Percentiles rank a stretch among this genome's conserved stretches.
Evolutionary conservation across 92 coral and sea anemone genomes (phyloP).

Genomic region (Phymanthus crucifer): DNA sequence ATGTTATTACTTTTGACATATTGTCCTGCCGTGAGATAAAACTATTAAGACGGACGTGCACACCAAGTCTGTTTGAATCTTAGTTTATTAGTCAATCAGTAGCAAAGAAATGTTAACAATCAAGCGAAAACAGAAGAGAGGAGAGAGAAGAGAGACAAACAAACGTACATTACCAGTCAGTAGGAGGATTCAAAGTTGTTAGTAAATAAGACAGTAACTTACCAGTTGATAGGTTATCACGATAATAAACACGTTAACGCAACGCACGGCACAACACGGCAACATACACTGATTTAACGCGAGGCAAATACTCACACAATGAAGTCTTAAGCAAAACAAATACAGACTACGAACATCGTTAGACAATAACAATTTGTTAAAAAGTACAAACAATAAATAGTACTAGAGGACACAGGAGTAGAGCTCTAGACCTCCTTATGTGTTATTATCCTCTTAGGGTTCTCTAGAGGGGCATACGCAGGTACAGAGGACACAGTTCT

Average conservation of each 20-base stretch:
- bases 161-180: slow-evolving; percentile 28
- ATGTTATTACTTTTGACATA: not conserved
- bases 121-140: not conserved
- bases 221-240: slow-evolving; percentile 22
- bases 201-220: slow-evolving; percentile 17
- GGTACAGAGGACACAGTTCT: not conserved
- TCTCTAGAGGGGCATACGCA: not conserved
- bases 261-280: slow-evolving; percentile 27
- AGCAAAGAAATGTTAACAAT: not conserved
- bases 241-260: slow-evolving; percentile 24
- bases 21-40: too few species aligned
- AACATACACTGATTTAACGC: not conserved
- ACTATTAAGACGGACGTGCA: too few species aligned
- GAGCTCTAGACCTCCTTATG: slow-evolving; percentile 29
- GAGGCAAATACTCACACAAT: slow-evolving; percentile 47
- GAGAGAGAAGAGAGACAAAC: slow-evolving; percentile 37
- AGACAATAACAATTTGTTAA: slow-evolving; percentile 1
- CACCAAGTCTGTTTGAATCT: too few species aligned
- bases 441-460: slow-evolving; percentile 23
- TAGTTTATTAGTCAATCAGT: not conserved
- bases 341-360: slow-evolving; percentile 18
- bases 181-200: not conserved
- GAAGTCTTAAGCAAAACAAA: slow-evolving; percentile 29
- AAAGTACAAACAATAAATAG: not conserved
- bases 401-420: slow-evolving; percentile 8